phyloP scores from a whole-genome alignment of 2,888 invertebrate genomes.

The Gymnocheta viridis region DNA sequence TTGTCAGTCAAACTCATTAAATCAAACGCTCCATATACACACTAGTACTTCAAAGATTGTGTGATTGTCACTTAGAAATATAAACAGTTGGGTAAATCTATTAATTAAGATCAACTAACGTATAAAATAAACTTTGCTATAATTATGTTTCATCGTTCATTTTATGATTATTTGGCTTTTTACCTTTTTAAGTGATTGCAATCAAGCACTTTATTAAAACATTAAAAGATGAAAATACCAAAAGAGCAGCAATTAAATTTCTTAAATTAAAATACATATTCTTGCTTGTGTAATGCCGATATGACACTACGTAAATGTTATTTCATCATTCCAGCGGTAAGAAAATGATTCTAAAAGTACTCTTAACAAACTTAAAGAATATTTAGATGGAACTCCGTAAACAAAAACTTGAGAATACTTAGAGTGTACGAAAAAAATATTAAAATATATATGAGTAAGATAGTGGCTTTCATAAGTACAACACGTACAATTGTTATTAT shows the following conservation, averaged over 20 bases:
- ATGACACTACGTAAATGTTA: background rate
- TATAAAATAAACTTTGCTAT: background rate
- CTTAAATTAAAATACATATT: background rate
- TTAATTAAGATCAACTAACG: constrained; percentile 3
- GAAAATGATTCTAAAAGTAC: background rate
- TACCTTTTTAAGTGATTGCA: background rate
- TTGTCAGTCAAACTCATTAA: background rate
- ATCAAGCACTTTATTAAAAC: background rate
- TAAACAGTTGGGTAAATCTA: background rate
- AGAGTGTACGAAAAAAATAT: background rate
- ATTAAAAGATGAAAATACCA: background rate
- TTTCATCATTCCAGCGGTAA: background rate
- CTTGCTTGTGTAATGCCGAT: background rate
- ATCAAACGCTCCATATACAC: background rate
- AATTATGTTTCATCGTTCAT: background rate
- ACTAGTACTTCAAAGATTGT: background rate
- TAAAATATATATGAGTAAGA: background rate
- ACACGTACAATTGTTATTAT: no score
- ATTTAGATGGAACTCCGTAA: background rate
- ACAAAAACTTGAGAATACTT: background rate
- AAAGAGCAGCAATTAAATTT: background rate
- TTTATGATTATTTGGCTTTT: background rate
- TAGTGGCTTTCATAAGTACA: background rate
- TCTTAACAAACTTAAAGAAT: background rate
- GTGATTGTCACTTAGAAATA: background rate